Percentiles rank a stretch among this genome's conserved stretches.
phyloP scores from a whole-genome alignment of 2,113 vertebrate genomes.

The Chunga burmeisteri region DNA sequence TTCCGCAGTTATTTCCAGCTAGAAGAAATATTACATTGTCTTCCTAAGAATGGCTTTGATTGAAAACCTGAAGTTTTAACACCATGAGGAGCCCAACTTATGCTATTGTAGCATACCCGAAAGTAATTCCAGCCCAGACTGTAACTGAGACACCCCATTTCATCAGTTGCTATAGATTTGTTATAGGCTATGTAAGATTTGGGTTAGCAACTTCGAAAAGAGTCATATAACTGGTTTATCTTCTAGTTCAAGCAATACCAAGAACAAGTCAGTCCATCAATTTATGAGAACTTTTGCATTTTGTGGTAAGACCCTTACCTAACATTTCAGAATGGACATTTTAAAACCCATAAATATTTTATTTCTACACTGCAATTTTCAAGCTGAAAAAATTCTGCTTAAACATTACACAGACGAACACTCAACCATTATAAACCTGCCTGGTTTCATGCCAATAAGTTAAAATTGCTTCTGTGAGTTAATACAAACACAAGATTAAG shows the following conservation, averaged over 20 bases:
- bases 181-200: background rate
- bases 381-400: background rate
- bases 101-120: background rate
- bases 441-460: background rate
- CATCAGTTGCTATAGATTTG: background rate
- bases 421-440: background rate
- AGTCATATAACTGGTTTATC: background rate
- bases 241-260: background rate
- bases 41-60: background rate
- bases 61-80: background rate
- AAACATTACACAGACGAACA: background rate
- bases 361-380: background rate
- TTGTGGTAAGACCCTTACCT: background rate
- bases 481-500: conserved; percentile 19
- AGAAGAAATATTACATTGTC: background rate
- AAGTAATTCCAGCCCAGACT: background rate
- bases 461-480: background rate
- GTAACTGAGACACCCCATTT: background rate
- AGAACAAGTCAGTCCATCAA: background rate
- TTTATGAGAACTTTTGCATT: background rate
- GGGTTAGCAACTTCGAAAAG: background rate
- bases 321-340: background rate
- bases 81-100: background rate
- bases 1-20: background rate
- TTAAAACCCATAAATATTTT: conserved; percentile 1